These are phyloP conservation scores for Danio aesculapii DNA, from an alignment of 2,797 vertebrate species.

Conservation along the genomic window DNA sequence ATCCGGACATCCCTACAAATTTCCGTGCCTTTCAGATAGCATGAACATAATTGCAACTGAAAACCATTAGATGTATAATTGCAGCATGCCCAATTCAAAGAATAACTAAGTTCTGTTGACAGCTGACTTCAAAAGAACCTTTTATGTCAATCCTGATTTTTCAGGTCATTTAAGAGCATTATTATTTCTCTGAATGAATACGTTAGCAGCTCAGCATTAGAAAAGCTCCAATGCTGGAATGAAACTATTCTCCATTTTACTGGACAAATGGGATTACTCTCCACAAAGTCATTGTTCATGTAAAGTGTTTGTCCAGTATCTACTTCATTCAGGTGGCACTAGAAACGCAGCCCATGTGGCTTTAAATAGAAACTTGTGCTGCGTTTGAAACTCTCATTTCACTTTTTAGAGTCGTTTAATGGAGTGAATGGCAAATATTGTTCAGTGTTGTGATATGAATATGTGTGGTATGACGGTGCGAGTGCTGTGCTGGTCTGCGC, in stretches of 20 bases:
- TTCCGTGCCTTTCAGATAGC: background rate
- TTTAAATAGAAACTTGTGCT: background rate
- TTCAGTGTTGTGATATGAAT: slow-evolving; percentile 27
- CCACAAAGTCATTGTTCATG: background rate
- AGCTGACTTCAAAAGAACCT: background rate
- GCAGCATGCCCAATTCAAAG: background rate
- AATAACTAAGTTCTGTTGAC: background rate
- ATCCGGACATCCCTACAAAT: no score
- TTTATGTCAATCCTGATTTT: background rate
- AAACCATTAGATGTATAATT: background rate
- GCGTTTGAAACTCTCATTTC: background rate
- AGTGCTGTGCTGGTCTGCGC: slow-evolving; percentile 26
- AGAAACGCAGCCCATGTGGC: background rate
- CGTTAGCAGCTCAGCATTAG: background rate
- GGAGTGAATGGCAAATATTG: slow-evolving; percentile 10
- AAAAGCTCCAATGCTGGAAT: slow-evolving; percentile 21
- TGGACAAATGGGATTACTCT: slow-evolving; percentile 11
- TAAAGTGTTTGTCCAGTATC: background rate
- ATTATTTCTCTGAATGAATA: background rate
- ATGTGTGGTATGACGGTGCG: slow-evolving; percentile 11
- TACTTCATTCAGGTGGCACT: background rate
- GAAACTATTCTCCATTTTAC: slow-evolving; percentile 10
- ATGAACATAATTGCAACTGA: background rate
- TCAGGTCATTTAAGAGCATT: slow-evolving; percentile 1
- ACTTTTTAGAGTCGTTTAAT: background rate